Evolutionary conservation across 2,113 vertebrate genomes (phyloP).

Genomic region (Cichladusa arquata): DNA sequence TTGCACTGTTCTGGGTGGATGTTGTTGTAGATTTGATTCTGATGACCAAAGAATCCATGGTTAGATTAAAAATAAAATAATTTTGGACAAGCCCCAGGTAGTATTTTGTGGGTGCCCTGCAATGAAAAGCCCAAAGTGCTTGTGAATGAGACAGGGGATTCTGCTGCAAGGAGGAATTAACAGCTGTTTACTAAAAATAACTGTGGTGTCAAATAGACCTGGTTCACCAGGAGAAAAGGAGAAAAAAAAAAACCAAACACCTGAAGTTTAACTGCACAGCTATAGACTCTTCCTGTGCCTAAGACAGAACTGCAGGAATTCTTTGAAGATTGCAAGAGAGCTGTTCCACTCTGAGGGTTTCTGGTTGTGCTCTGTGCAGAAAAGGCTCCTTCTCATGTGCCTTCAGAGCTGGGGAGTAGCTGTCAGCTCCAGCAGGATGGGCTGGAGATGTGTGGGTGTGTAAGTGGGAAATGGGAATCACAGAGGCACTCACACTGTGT

Average conservation of each 20-base stretch:
- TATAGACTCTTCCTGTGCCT: not conserved
- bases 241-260: rapidly evolving
- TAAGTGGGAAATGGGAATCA: not conserved
- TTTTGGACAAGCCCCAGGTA: not conserved
- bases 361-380: not conserved
- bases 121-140: not conserved
- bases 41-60: not conserved
- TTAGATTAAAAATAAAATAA: not conserved
- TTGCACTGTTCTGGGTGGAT: not conserved
- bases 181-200: not conserved
- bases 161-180: not conserved
- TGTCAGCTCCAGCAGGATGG: not conserved
- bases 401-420: not conserved
- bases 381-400: not conserved
- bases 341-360: not conserved
- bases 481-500: not conserved
- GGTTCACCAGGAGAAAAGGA: not conserved
- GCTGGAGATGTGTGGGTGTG: not conserved
- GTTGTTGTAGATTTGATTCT: not conserved
- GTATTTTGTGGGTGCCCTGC: not conserved
- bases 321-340: not conserved
- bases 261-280: not conserved
- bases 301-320: not conserved
- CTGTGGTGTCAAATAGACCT: not conserved
- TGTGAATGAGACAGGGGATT: not conserved